Evolutionary conservation across 1,140 invertebrate genomes (phyloP).

Genomic region (Tetragonula clypearis): DNA sequence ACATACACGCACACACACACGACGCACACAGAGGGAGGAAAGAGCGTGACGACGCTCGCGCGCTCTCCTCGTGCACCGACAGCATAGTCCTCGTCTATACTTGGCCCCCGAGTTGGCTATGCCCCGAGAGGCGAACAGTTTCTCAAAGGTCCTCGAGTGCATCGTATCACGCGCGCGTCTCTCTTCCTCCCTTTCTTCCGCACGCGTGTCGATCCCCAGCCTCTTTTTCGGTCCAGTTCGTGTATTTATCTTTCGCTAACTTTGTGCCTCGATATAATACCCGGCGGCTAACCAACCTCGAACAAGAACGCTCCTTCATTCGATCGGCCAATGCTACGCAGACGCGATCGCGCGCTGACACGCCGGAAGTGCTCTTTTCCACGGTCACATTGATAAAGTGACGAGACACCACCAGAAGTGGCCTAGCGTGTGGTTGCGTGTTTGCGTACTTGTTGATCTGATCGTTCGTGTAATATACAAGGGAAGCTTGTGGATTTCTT

Average conservation of each 20-base stretch:
- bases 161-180: conserved; percentile 68
- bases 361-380: conserved; percentile 44
- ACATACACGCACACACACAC: too few relatives aligned
- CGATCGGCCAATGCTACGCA: conserved; percentile 31
- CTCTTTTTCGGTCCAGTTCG: conserved; percentile 8
- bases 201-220: not conserved
- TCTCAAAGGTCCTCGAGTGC: conserved; percentile 77
- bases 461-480: not conserved
- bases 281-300: conserved; percentile 9
- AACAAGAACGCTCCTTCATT: conserved; percentile 61
- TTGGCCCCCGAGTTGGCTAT: conserved; percentile 72
- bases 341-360: conserved; percentile 35
- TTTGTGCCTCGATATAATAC: conserved; percentile 18
- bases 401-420: not conserved
- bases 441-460: not conserved
- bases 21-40: not conserved
- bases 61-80: not conserved
- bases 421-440: not conserved
- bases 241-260: conserved; percentile 50
- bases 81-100: conserved; percentile 71
- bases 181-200: conserved; percentile 20
- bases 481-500: not conserved
- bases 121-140: conserved; percentile 71
- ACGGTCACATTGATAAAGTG: conserved; percentile 11
- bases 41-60: not conserved